Percentiles rank a stretch among this genome's conserved stretches.
Evolutionary conservation across 2,888 invertebrate genomes (phyloP).

Genomic region (Phaonia tiefii): DNA sequence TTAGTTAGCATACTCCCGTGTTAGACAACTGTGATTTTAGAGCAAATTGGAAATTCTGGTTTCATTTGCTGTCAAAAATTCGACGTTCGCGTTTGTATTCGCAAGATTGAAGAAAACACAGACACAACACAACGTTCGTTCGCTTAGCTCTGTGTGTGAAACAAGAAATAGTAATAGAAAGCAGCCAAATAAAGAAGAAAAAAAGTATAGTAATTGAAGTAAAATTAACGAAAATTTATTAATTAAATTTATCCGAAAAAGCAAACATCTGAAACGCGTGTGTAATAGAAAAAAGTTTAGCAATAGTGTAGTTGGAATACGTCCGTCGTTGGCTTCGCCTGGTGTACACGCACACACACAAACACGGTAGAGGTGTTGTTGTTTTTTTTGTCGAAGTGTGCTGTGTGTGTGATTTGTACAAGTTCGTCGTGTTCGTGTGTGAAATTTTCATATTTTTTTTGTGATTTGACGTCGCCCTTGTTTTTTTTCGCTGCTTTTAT

Average conservation of each 20-base stretch:
- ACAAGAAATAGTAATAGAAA: constrained; percentile 1
- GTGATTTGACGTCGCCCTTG: constrained; percentile 65
- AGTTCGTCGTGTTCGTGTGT: constrained; percentile 38
- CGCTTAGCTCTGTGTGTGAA: not conserved
- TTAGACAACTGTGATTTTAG: too few species aligned
- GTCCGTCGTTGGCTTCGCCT: not conserved
- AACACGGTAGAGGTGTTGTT: not conserved
- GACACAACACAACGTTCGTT: not conserved
- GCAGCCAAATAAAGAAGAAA: not conserved
- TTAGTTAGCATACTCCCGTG: too few species aligned
- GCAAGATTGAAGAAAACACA: constrained; percentile 29
- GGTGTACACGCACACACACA: too few species aligned
- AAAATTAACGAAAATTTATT: too few species aligned
- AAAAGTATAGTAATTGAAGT: not conserved
- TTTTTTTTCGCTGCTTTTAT: constrained; percentile 47
- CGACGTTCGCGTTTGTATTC: constrained; percentile 63
- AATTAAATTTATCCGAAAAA: not conserved
- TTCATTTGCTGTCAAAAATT: constrained; percentile 69
- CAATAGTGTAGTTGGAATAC: not conserved
- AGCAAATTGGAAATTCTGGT: too few species aligned
- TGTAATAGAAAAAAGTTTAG: constrained; percentile 4
- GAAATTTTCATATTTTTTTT: constrained; percentile 52
- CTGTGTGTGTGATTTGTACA: not conserved
- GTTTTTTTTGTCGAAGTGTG: not conserved
- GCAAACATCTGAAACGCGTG: not conserved